Evolutionary conservation across 2,797 vertebrate species (phyloP), one percentile per base, ranked within the genome.

Genomic region (Chelmon rostratus): DNA sequence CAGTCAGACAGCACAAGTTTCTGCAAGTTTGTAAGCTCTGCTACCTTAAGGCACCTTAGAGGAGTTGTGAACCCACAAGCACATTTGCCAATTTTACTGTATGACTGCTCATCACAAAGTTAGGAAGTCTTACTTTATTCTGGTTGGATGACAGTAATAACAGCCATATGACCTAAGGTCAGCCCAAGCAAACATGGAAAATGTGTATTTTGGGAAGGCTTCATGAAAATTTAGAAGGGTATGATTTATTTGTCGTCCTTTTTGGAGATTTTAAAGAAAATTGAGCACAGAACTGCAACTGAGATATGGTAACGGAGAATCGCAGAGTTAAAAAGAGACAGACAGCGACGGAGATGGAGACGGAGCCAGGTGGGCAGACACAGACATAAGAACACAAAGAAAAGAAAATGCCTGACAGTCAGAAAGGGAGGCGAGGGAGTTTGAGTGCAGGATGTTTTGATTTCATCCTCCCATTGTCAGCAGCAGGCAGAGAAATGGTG

Each of bases 381-480:
- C 46, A 67, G 52, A 63, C 23, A 28, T 46, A 64, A 47, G 61
- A 71, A 73, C 83, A 73, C 31, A 76, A 78, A 73, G 33, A 37
- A 18, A 44, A 57, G 23, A 63, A 64, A 25, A 72, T 54, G 61
- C 33, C 63, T n/a, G 53, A 59, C 23, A 72, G 73, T 44, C 40
- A 58, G n/a, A 79, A 37, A 67, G 16, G 37, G 73, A 79, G 81
- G 50, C 21, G 16, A 64, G 66, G 67, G 78, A 73, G 62, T 64
- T 64, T 62, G 69, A 83, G 73, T 49, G 67, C 86, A 87, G 88
- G 86, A 87, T 87, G 84, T 87, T 89, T 88, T 89, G 66, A 81
- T 90, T 89, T 89, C 68, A 73, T 88, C 85, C 85, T 88, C 66
- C 68, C 63, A 42, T 90, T 81, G 87, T 89, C 84, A 84, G 85